These are phyloP conservation scores for Shinisaurus crocodilurus DNA, from an alignment of 2,113 vertebrate genomes.

Conservation along the genomic window DNA sequence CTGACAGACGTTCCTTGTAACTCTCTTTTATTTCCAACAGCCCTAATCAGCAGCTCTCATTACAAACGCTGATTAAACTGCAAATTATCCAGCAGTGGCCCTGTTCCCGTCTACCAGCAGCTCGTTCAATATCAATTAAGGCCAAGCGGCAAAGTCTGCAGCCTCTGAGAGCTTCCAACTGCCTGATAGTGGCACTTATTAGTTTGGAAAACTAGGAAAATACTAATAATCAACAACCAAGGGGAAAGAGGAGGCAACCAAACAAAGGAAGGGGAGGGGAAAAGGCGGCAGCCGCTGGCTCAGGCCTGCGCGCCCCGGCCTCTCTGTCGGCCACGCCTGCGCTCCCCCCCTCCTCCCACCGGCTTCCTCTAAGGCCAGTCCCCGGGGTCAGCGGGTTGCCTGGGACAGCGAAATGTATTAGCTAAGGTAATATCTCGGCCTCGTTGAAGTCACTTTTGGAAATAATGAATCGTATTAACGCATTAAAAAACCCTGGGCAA, in stretches of 20 bases:
- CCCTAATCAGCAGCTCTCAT: constrained; percentile 99
- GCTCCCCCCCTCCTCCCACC: background rate
- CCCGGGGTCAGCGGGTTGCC: constrained; percentile 55
- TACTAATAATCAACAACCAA: constrained; percentile 97
- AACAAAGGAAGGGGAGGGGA: constrained; percentile 60
- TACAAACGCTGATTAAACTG: constrained; percentile 99
- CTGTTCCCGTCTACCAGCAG: constrained; percentile 95
- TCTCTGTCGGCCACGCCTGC: background rate
- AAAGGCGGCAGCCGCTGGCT: background rate
- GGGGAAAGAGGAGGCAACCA: constrained; percentile 75
- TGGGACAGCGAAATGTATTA: constrained; percentile 73
- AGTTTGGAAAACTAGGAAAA: constrained; percentile 99
- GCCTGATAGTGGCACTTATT: constrained; percentile 96
- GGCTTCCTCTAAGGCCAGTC: background rate
- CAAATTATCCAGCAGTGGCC: constrained; percentile 99
- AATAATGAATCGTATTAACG: constrained; percentile 86
- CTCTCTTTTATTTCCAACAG: constrained; percentile 98
- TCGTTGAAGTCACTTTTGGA: constrained; percentile 80
- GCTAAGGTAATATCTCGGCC: constrained; percentile 78
- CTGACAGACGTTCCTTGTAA: constrained; percentile 99
- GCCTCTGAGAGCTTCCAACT: constrained; percentile 89
- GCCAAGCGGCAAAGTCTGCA: constrained; percentile 92
- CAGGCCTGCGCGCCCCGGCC: accelerated
- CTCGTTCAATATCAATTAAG: constrained; percentile 99
- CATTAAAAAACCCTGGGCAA: constrained; percentile 82